phyloP scores from a whole-genome alignment of 92 coral and sea anemone species.

The Muricea muricata region DNA sequence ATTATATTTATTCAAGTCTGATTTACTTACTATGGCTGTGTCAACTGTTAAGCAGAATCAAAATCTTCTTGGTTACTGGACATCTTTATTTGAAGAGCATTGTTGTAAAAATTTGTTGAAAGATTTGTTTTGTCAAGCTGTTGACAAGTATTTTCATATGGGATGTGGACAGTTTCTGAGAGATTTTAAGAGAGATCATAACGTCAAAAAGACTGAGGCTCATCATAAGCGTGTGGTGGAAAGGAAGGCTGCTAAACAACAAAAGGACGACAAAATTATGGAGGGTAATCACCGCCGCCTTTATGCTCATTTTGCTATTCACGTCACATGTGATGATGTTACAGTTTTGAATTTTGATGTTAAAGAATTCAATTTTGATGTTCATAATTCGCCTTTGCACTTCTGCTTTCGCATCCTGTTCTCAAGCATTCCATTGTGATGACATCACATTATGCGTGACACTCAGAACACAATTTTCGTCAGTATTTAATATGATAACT shows the following conservation, averaged over 20 bases:
- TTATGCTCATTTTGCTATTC: too few relatives aligned
- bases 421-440: too few relatives aligned
- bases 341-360: too few relatives aligned
- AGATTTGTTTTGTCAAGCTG: slow-evolving; percentile 20
- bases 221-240: slow-evolving; percentile 54
- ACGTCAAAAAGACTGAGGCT: slow-evolving; percentile 53
- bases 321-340: too few relatives aligned
- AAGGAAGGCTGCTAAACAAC: slow-evolving; percentile 26
- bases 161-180: slow-evolving; percentile 59
- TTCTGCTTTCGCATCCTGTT: too few relatives aligned
- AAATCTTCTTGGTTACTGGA: neutral
- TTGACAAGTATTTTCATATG: slow-evolving; percentile 62
- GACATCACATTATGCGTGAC: too few relatives aligned
- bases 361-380: too few relatives aligned
- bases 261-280: slow-evolving; percentile 42
- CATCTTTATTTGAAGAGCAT: neutral
- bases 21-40: slow-evolving; percentile 8
- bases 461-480: too few relatives aligned
- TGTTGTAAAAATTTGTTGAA: neutral
- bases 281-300: too few relatives aligned
- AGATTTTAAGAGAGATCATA: slow-evolving; percentile 59
- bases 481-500: too few relatives aligned
- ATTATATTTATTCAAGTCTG: slow-evolving; percentile 13
- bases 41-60: slow-evolving; percentile 19
- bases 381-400: too few relatives aligned